phyloP scores from a whole-genome alignment of 2,888 invertebrate genomes.

The Pyrrhia umbra region DNA sequence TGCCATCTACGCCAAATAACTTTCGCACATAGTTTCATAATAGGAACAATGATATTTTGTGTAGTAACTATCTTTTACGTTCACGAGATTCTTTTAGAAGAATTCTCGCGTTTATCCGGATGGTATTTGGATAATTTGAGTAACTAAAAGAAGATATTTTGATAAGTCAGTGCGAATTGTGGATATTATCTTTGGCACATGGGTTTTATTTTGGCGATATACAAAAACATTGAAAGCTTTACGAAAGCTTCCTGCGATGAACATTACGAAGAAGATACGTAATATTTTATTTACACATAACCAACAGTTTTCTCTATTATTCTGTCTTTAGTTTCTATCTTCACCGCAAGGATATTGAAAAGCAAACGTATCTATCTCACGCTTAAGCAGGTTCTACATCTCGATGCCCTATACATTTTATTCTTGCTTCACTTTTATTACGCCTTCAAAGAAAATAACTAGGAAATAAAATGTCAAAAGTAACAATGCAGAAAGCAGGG shows the following conservation, averaged over 20 bases:
- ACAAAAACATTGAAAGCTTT: neutral
- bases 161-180: neutral
- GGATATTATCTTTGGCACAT: neutral
- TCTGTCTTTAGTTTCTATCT: neutral
- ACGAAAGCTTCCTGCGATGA: neutral
- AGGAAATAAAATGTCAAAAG: constrained; percentile 29
- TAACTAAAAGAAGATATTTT: neutral
- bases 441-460: constrained; percentile 17
- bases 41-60: constrained; percentile 13
- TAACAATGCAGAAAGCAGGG: constrained; percentile 37
- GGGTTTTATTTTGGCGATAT: neutral
- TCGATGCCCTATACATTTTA: constrained; percentile 7
- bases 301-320: neutral
- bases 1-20: constrained; percentile 41
- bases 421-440: constrained; percentile 8
- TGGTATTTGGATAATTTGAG: neutral
- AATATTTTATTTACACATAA: neutral
- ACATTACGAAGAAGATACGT: neutral
- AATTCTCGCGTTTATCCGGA: neutral
- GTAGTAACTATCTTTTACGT: constrained; percentile 4
- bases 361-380: neutral
- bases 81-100: constrained; percentile 14
- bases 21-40: constrained; percentile 33
- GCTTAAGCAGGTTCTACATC: neutral
- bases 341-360: neutral